Base-by-base conservation (phyloP, 2,113 vertebrate genomes). In the Tenrec ecaudatus region DNA sequence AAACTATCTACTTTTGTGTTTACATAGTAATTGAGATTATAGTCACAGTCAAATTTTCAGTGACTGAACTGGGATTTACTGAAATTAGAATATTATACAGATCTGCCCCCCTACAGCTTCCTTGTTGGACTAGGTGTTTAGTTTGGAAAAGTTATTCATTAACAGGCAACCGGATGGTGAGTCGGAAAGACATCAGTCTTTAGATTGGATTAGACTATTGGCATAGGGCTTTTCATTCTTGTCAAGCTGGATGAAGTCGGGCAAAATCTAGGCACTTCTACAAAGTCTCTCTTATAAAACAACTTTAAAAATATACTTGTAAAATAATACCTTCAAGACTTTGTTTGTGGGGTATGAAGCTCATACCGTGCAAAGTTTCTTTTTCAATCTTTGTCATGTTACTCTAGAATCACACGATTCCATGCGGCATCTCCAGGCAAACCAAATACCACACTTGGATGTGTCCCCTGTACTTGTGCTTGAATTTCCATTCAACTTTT, bases 181-280 rank as follows among this genome's bases (percentile, higher is more conserved):
- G 97, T 97, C 94, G 96, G 96, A 98, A 98, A 97, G 97, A 95
- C 97, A 53, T 53, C 96, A 97, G 94, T 97, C 20, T 38, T 88
- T 53, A 53, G 47, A 53, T 96, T 97, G 94, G 96, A 97, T 97
- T 95, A 96, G 96, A 97, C 96, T 95, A 91, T 97, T 97, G 98
- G 98, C 98, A 96, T 98, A 97, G 97, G 98, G 97, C 97, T 98
- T 90, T 95, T 95, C 25, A 92, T 98, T 96, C 97, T 97, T 47
- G 88, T 98, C 98, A 98, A 98, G 98, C 98, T 98, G 98, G 98
- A 98, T 98, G 98, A 96, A 98, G 96, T 97, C 96, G 98, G 98
- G 98, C 98, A 98, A 98, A 98, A 98, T 98, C 98, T 98, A 98
- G 98, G 98, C 98, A 98, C 98, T 98, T 98, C 98, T 98, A 98